A percentile compares a stretch with the other conserved stretches of the same genome.
Conservation (phyloP, 2,113 vertebrate genomes). For the Nyctibius bracteatus region DNA sequence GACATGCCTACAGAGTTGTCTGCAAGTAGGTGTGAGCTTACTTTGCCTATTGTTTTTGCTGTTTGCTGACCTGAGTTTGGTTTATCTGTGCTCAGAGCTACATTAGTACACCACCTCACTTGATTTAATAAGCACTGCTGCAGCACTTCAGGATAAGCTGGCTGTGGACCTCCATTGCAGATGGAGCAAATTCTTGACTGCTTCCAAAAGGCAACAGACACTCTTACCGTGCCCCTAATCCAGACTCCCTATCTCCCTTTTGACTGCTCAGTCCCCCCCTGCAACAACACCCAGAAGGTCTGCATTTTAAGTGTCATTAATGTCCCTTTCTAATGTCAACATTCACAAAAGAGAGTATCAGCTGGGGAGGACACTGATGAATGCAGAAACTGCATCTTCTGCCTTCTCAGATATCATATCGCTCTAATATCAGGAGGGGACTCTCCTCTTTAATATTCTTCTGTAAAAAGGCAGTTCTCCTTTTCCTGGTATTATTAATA, state of each 20-base stretch:
- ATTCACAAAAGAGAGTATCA: background rate
- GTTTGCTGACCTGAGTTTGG: background rate
- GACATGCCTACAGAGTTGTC: background rate
- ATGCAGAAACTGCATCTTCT: background rate
- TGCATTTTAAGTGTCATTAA: background rate
- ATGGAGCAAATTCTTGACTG: background rate
- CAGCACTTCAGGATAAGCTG: background rate
- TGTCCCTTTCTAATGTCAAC: background rate
- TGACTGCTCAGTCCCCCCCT: background rate
- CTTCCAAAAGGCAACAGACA: background rate
- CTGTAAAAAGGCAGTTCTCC: background rate
- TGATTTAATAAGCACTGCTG: background rate
- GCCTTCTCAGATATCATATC: background rate
- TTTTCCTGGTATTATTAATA: background rate
- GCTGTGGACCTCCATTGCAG: background rate
- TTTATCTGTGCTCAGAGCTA: background rate
- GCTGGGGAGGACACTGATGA: background rate
- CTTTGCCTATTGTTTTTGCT: background rate
- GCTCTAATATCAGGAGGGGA: background rate
- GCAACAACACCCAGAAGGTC: background rate
- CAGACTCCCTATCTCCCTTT: background rate
- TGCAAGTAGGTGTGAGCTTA: background rate
- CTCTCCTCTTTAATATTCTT: background rate
- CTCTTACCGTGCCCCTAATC: background rate
- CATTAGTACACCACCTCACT: background rate